phyloP scores from a whole-genome alignment of 2,888 invertebrate genomes.

The Hydriomena furcata region DNA sequence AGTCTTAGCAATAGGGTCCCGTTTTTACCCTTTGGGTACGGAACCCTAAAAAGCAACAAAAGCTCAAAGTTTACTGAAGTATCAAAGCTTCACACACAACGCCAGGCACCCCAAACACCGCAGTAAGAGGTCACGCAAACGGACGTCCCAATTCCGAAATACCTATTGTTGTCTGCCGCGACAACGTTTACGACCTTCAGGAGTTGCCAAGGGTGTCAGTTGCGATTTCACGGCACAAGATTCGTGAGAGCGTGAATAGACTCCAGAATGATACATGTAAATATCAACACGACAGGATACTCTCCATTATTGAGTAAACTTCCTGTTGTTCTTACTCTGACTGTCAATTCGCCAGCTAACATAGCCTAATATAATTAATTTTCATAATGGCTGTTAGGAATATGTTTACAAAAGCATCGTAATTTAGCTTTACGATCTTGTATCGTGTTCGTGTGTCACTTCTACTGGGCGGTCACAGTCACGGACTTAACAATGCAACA shows the following conservation, averaged over 20 bases:
- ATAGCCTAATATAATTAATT: constrained; percentile 4
- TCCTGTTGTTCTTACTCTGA: no score
- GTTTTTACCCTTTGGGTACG: no score
- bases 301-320: no score
- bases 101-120: constrained; percentile 47
- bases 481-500: constrained; percentile 9
- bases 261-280: neutral
- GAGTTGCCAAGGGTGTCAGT: constrained; percentile 8
- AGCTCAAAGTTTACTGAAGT: constrained; percentile 27
- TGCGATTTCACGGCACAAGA: constrained; percentile 5
- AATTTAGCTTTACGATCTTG: constrained; percentile 16
- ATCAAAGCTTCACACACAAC: constrained; percentile 25
- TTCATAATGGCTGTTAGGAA: neutral
- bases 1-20: no score
- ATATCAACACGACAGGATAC: no score
- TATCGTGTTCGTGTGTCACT: constrained; percentile 23
- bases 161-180: constrained; percentile 61
- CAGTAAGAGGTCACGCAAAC: constrained; percentile 56
- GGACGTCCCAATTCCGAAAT: constrained; percentile 48
- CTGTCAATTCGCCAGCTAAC: no score
- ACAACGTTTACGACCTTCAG: constrained; percentile 43
- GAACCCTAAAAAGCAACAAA: no score
- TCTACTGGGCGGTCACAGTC: constrained; percentile 21
- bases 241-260: constrained; percentile 1
- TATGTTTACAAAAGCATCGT: constrained; percentile 11